Conservation (phyloP, 2,888 invertebrate genomes). For the Ophion slaviceki region DNA sequence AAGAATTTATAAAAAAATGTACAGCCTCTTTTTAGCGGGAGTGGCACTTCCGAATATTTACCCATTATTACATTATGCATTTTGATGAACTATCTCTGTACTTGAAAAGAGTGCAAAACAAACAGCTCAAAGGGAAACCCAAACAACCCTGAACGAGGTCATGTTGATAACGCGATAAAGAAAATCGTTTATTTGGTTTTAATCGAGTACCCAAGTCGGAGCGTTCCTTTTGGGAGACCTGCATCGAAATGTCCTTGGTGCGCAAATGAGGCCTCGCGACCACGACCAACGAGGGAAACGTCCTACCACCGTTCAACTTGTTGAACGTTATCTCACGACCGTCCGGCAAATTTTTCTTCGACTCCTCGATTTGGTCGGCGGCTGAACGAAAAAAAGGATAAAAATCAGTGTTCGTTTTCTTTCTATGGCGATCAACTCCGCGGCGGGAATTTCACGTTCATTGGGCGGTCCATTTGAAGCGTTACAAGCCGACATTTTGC, state of each 20-base stretch:
- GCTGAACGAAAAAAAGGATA: conserved; percentile 60
- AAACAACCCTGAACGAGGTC: too few relatives aligned
- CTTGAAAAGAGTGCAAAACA: too few relatives aligned
- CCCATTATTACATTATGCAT: too few relatives aligned
- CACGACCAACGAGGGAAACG: conserved; percentile 94
- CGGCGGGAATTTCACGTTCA: too few relatives aligned
- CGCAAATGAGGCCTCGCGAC: conserved; percentile 92
- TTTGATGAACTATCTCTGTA: too few relatives aligned
- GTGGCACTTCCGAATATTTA: too few relatives aligned
- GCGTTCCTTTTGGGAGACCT: conserved; percentile 81
- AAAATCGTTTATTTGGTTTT: background rate
- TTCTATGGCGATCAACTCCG: too few relatives aligned
- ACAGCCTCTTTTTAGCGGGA: too few relatives aligned
- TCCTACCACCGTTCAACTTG: conserved; percentile 92
- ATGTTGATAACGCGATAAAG: background rate
- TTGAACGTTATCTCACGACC: conserved; percentile 91
- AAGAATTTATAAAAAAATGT: too few relatives aligned
- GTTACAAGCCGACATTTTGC: too few relatives aligned
- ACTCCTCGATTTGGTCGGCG: conserved; percentile 81
- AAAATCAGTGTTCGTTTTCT: conserved; percentile 22
- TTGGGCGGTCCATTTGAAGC: too few relatives aligned
- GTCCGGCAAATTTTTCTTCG: conserved; percentile 88
- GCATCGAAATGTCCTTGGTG: conserved; percentile 86
- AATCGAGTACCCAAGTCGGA: conserved; percentile 81
- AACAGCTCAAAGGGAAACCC: background rate